Evolutionary conservation across 1,140 invertebrate species (phyloP).

Genomic region (Chelonus insularis): DNA sequence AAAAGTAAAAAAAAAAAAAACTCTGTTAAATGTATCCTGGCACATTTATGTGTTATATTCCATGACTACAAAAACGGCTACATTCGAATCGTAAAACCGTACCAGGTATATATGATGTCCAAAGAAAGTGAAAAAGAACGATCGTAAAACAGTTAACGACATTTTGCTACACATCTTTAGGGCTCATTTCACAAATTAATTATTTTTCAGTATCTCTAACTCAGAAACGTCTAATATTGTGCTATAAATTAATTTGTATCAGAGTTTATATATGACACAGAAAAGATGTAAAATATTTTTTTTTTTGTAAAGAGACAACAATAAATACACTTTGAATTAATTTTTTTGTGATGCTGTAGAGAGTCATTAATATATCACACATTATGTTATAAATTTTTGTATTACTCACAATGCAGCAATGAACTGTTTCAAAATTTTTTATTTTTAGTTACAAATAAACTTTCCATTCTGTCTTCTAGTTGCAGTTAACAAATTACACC

Average conservation of each 20-base stretch:
- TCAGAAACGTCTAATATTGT: neutral
- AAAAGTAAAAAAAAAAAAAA: constrained; percentile 21
- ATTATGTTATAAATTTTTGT: too few relatives aligned
- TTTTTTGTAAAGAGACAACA: too few relatives aligned
- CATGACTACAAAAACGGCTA: constrained; percentile 21
- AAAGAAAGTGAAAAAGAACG: constrained; percentile 4
- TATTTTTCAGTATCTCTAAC: neutral
- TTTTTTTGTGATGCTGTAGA: too few relatives aligned
- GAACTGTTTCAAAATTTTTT: too few relatives aligned
- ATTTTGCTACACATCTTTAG: neutral
- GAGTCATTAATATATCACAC: too few relatives aligned
- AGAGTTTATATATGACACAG: too few relatives aligned
- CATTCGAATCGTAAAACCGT: constrained; percentile 16
- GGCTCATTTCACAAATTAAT: too few relatives aligned
- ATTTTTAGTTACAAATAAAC: too few relatives aligned
- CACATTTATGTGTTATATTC: neutral
- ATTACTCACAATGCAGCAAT: too few relatives aligned
- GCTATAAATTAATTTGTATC: neutral
- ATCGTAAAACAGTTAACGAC: constrained; percentile 18
- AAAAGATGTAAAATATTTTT: neutral
- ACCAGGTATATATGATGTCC: constrained; percentile 9
- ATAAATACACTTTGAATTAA: too few relatives aligned
- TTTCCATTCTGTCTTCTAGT: too few relatives aligned
- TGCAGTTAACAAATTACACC: too few relatives aligned
- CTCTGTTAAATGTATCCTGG: constrained; percentile 10